Base-by-base conservation (phyloP, 2,113 vertebrate genomes). In the Corythaeola cristata region DNA sequence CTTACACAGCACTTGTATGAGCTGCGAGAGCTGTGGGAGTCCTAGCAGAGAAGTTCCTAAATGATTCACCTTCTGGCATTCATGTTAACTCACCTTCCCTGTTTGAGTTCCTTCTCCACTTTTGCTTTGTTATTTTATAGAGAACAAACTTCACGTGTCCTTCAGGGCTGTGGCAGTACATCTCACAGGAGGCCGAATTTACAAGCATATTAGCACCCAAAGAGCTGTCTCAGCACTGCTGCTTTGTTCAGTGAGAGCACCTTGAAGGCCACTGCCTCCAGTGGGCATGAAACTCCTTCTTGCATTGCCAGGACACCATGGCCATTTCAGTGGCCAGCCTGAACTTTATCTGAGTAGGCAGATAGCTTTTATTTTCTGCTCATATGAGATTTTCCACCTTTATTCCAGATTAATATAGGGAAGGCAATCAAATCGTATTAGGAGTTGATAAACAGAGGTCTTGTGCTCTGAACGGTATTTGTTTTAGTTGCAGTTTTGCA, bases 181-280 rank as follows among this genome's bases (percentile, higher is more conserved):
- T 56, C 75, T 56, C 47, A 8, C 74, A 69, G 69, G 80, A 95
- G 77, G 59, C 86, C 23, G 1, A 94, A 95, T 96, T 95, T 96
- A 94, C 91, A 95, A 79, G 92, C 23, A 0, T 56, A 80, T 95
- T 93, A 95, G 60, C 60, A 50, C 95, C 79, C 76, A 71, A 88
- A 96, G 68, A 92, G 95, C 95, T 92, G 86, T 53, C 95, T 96
- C 96, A 96, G 94, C 89, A 85, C 66, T 91, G 85, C 85, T 84
- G 87, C 81, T 89, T 52, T 90, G 45, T 78, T 79, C 74, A 18
- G 81, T 28, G 69, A 88, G 86, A 95, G 80, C 92, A 93, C 92
- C 94, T 96, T 95, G 92, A 95, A 85, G 91, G 64, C 53, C 88
- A 35, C 52, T 47, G 47, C 73, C 45, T 89, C 67, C 81, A 30